Evolutionary conservation across 2,888 invertebrate species (phyloP), one percentile per base, ranked within the genome.

Genomic region (Amblyjoppa proteus): DNA sequence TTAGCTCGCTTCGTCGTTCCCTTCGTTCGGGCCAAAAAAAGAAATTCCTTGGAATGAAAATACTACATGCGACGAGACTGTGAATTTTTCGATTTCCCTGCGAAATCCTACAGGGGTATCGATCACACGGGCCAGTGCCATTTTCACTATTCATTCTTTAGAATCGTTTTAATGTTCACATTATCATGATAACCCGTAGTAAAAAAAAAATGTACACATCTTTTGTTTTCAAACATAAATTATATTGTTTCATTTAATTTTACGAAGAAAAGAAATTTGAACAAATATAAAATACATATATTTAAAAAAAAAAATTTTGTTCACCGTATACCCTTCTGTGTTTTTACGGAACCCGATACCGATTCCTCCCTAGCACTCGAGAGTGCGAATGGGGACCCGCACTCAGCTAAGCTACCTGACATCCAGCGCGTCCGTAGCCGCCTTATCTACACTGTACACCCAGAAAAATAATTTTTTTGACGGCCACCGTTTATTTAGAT

Each of bases 1-100:
- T 76, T 80, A 31, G 56, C 16, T 49, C 7, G 61, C 41, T 70
- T 80, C 74, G 49, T 51, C 49, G 64, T 38, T 61, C 20, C 51
- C 28, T 71, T 28, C 28, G 20, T 51, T 70, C 11, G 51, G 16
- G 41, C 70, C 20, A 41, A 71, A 80, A 66, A 45, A 45, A 38
- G n/a, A 31, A 31, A 45, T 34, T 25, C 41, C 13, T 9, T 31
- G 34, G 64, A 64, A 58, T 28, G 58, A 64, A 56, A 68, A 41
- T 68, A 75, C 66, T 56, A 68, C 9, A 25, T 25, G 77, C 68
- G 28, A n/a, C 61, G n/a, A 7, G 66, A 66, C 66, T 77, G 13
- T 38, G 25, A 77, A 77, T 68, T 66, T 56, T 11, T 38, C 6
- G 53, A 64, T 25, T 25, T 34, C 34, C 6, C 31, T 6, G 31